Base-by-base conservation (phyloP, 2,113 vertebrate species). In the Grammomys surdaster region DNA sequence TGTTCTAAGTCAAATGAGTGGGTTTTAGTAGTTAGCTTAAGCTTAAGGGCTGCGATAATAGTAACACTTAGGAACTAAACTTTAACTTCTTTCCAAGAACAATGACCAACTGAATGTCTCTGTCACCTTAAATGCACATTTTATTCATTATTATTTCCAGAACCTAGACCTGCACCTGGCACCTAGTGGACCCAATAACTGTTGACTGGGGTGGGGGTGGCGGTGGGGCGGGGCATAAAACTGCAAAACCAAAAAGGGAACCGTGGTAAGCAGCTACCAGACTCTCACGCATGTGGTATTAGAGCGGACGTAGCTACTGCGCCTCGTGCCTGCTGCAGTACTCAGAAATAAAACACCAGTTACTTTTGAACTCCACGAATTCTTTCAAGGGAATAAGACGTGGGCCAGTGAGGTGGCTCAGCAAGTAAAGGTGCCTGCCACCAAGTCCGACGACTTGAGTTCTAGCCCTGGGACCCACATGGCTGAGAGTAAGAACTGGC, bases 11-110 rank as follows among this genome's bases (percentile, higher is more conserved):
- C 12, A 81, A 94, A 58, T 80, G 77, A 89, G 85, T n/a, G 48
- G 40, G 86, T 87, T 92, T 67, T 81, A 48, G 26, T 72, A 40
- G 93, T 92, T 94, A 58, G n/a, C 80, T 92, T 95, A 82, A 95
- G 70, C 24, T n/a, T 89, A 36, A 91, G 78, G 8, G 46, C 28
- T 73, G 65, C 6, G 78, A 19, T 54, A 40, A 92, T 67, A 60
- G 33, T 17, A 80, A 76, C 72, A 75, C 3, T 63, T 88, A 90
- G 88, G 76, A 96, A 95, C 84, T 36, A 92, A 80, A 77, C 14
- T 82, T 88, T 87, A 73, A 88, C 82, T 93, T 90, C 31, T 88
- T 78, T 75, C 90, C n/a, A 91, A 93, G 7, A 22, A 78, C 67
- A 96, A 72, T 88, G 33, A 11, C 81, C 46, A 17, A 88, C 13